A percentile compares a stretch with the other conserved stretches of the same genome.
Conservation (phyloP, 2,113 vertebrate genomes). For the Pseudorhombus dupliciocellatus region DNA sequence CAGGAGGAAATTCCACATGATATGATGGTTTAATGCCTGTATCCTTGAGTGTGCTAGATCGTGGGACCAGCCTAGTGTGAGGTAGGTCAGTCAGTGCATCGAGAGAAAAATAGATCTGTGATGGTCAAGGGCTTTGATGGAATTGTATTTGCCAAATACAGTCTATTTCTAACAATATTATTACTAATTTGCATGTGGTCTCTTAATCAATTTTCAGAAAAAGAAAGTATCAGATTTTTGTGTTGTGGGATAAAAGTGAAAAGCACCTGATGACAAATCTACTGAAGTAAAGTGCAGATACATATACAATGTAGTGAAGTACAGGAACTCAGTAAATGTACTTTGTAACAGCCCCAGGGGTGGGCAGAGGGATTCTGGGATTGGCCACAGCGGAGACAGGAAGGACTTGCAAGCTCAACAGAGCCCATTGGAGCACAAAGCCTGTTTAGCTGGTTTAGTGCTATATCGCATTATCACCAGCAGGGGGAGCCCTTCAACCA, state of each 20-base stretch:
- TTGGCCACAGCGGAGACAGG: not conserved
- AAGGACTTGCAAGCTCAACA: not conserved
- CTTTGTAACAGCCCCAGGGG: not conserved
- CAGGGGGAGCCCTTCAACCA: slow-evolving; percentile 17
- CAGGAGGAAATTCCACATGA: not conserved
- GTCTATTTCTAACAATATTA: too few relatives aligned
- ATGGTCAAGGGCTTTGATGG: not conserved
- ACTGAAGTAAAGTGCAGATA: not conserved
- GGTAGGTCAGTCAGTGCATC: slow-evolving; percentile 42
- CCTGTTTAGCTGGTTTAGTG: not conserved
- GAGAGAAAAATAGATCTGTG: not conserved
- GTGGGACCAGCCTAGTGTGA: slow-evolving; percentile 15
- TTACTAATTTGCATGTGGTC: not conserved
- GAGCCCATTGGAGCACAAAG: slow-evolving; percentile 21
- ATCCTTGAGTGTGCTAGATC: not conserved
- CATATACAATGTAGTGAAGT: not conserved
- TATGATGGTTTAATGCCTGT: not conserved
- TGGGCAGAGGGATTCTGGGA: slow-evolving; percentile 11
- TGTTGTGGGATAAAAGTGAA: too few relatives aligned
- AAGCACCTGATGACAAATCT: too few relatives aligned
- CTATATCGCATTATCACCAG: slow-evolving; percentile 15
- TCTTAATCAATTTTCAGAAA: too few relatives aligned
- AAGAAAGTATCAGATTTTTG: too few relatives aligned
- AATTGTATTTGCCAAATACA: too few relatives aligned
- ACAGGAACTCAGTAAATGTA: not conserved